Evolutionary conservation across 2,888 invertebrate genomes (phyloP), one percentile per base, ranked within the genome.

Genomic region (Lasius fuliginosus): DNA sequence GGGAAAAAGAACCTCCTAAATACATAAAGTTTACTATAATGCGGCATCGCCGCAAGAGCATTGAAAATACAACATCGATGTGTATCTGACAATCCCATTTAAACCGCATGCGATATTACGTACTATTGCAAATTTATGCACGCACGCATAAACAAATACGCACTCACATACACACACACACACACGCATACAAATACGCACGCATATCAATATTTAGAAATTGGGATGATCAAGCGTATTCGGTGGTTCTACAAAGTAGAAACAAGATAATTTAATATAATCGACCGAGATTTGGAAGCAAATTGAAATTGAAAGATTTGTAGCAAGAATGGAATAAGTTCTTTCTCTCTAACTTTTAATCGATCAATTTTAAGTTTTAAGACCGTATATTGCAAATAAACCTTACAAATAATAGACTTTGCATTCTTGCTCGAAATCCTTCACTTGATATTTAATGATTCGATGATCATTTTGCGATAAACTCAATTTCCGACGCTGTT

Each of bases 11-110:
- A 86, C 65, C 30, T 77, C 71, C 49, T 49, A 49, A 49, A 64
- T 23, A 69, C 83, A 81, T 40, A 49, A 77, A 27, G 12, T 89
- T 79, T 82, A 81, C 27, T 49, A 53, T 85, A 84, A 56, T 74
- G 67, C 86, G 76, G 75, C 82, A 83, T 81, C 71, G 56, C 12
- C 23, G 60, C 79, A 89, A 84, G 77, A 87, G 73, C 40, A n/a
- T 49, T 87, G 84, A 83, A 68, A 82, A 86, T 84, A 86, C 83
- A 88, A 75, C 86, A 91, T 91, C 89, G 91, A 89, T 93, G 94
- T 90, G 93, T 94, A 93, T 94, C 92, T 92, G 94, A 94, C 94
- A 94, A 94, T 94, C 94, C 93, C 94, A 92, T 92, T 93, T 94
- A 93, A 93, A 93, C 93, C 94, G 93, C 94, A 94, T 94, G 94